These are phyloP conservation scores for Thera britannica DNA, from an alignment of 2,888 invertebrate genomes.

Conservation along the genomic window DNA sequence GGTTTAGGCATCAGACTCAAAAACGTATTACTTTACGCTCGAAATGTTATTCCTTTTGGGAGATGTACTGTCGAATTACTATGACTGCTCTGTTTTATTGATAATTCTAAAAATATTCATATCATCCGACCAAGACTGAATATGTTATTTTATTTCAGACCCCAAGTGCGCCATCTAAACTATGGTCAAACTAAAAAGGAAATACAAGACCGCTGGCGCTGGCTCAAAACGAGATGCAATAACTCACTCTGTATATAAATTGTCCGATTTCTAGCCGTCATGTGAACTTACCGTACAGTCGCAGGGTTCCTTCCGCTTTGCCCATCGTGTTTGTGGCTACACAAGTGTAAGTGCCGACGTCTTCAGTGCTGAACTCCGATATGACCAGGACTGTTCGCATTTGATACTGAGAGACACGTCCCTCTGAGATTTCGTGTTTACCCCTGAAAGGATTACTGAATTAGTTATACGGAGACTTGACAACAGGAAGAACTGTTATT, in stretches of 20 bases:
- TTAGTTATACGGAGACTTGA: conserved; percentile 9
- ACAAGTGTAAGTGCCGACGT: conserved; percentile 89
- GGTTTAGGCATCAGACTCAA: too few species aligned
- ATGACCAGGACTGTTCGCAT: conserved; percentile 86
- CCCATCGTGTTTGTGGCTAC: conserved; percentile 89
- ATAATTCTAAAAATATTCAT: too few species aligned
- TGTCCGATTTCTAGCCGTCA: neutral
- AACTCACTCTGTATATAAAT: conserved; percentile 1
- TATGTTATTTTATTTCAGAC: neutral
- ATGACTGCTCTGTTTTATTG: neutral
- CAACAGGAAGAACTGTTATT: neutral
- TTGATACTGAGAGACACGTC: conserved; percentile 85
- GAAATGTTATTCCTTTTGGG: too few species aligned
- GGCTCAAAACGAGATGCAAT: neutral
- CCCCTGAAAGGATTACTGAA: conserved; percentile 72
- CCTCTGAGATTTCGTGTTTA: conserved; percentile 87
- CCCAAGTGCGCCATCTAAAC: neutral
- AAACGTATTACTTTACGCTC: too few species aligned
- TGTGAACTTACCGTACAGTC: conserved; percentile 86
- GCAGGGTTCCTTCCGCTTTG: conserved; percentile 87
- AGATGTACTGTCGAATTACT: too few species aligned
- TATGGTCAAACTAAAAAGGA: neutral
- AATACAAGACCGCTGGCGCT: neutral
- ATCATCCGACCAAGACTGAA: neutral
- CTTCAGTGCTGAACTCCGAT: conserved; percentile 84